These are phyloP conservation scores for Drosophila rufa DNA, from an alignment of 1,140 invertebrate species.

Conservation along the genomic window DNA sequence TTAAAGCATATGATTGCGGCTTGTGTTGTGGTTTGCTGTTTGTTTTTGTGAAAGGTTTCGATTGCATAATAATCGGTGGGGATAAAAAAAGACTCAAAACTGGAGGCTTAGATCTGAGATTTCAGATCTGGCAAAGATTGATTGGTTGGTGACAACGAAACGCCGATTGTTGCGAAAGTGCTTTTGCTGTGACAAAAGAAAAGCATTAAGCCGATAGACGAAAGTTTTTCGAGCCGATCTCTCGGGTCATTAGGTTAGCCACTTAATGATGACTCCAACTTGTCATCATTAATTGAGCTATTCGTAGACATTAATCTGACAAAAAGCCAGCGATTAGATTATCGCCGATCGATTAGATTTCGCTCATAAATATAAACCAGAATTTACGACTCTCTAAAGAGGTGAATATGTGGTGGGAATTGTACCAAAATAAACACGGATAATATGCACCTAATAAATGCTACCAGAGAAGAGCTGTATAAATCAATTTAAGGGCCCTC, in stretches of 20 bases:
- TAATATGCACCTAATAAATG: not conserved
- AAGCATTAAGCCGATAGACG: conserved; percentile 30
- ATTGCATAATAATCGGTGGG: conserved; percentile 60
- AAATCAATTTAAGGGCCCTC: no score
- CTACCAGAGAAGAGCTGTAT: not conserved
- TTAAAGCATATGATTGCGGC: conserved; percentile 49
- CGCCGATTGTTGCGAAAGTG: conserved; percentile 41
- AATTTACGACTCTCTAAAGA: conserved; percentile 20
- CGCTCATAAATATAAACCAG: conserved; percentile 25
- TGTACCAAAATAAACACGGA: conserved; percentile 1
- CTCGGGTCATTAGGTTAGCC: conserved; percentile 27
- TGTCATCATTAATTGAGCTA: conserved; percentile 30
- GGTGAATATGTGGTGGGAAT: conserved; percentile 11
- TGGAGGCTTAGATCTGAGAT: conserved; percentile 8
- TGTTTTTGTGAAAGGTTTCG: conserved; percentile 27
- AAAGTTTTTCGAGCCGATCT: conserved; percentile 29
- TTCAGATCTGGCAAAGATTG: conserved; percentile 34
- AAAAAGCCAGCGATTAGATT: conserved; percentile 34
- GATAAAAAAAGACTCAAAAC: not conserved
- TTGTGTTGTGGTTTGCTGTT: conserved; percentile 46
- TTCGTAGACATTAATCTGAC: conserved; percentile 6
- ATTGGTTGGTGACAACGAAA: conserved; percentile 35
- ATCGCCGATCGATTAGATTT: conserved; percentile 37
- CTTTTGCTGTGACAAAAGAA: conserved; percentile 32
- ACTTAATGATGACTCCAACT: conserved; percentile 28